These are phyloP conservation scores for Polyodon spathula DNA, from an alignment of 2,113 vertebrate genomes.

Conservation along the genomic window DNA sequence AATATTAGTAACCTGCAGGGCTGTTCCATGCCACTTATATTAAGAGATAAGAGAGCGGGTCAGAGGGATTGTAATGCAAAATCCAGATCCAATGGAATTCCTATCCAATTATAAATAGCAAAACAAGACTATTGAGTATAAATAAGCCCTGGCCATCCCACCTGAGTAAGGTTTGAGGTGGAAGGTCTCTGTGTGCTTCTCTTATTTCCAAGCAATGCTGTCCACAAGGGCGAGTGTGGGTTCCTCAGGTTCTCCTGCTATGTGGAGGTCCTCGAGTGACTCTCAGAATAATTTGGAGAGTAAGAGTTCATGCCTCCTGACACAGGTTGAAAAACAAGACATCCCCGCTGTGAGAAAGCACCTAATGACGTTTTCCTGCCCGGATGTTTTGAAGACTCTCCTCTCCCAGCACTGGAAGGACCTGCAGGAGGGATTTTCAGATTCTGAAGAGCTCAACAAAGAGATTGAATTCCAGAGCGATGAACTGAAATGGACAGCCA, in stretches of 20 bases:
- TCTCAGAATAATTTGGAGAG: too few relatives aligned
- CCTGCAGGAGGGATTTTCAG: slow-evolving; percentile 27
- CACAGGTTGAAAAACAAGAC: not conserved
- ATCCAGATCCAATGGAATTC: slow-evolving; percentile 13
- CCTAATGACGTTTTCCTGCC: slow-evolving; percentile 29
- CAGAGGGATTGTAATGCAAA: not conserved
- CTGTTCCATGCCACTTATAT: slow-evolving; percentile 17
- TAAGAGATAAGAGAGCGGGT: not conserved
- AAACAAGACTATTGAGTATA: slow-evolving; percentile 21
- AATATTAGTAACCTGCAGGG: slow-evolving; percentile 11
- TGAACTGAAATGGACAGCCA: slow-evolving; percentile 38
- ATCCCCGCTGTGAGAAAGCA: slow-evolving; percentile 15
- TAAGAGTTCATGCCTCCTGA: not conserved
- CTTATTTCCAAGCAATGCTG: not conserved
- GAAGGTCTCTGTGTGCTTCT: not conserved
- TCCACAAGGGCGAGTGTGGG: slow-evolving; percentile 1
- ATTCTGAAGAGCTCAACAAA: slow-evolving; percentile 30
- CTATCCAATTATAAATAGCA: slow-evolving; percentile 29
- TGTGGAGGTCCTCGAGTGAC: not conserved
- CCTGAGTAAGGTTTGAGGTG: slow-evolving; percentile 22
- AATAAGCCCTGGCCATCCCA: slow-evolving; percentile 21
- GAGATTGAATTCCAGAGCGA: slow-evolving; percentile 34
- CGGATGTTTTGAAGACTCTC: slow-evolving; percentile 25
- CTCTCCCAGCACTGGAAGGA: slow-evolving; percentile 30
- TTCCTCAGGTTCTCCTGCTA: slow-evolving; percentile 8